These are phyloP conservation scores for Umimayanthus kanabou DNA, from an alignment of 92 coral and sea anemone species.

Conservation along the genomic window DNA sequence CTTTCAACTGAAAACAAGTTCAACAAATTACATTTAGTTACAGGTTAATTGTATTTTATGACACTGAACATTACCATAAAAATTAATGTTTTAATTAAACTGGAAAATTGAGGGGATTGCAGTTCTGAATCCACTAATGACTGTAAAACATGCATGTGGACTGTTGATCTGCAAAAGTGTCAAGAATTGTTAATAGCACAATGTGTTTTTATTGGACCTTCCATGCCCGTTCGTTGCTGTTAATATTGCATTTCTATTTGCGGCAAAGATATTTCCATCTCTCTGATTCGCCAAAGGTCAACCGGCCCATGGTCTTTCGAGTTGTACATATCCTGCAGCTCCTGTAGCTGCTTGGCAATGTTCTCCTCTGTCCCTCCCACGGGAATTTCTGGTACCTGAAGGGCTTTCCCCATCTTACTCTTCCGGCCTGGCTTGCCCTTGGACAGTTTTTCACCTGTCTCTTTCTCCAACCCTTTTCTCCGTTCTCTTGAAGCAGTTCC, in stretches of 20 bases:
- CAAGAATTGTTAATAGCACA: too few relatives aligned
- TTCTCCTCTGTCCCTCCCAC: slow-evolving; percentile 62
- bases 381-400: slow-evolving; percentile 50
- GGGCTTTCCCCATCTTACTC: neutral
- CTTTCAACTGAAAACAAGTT: slow-evolving; percentile 19
- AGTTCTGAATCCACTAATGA: too few relatives aligned
- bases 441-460: slow-evolving; percentile 1
- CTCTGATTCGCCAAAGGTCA: slow-evolving; percentile 33
- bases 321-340: slow-evolving; percentile 39
- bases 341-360: slow-evolving; percentile 27
- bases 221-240: slow-evolving; percentile 42
- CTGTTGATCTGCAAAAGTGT: too few relatives aligned
- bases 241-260: slow-evolving; percentile 37
- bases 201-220: neutral
- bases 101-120: too few relatives aligned
- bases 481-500: too few relatives aligned
- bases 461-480: too few relatives aligned
- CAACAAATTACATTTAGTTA: neutral
- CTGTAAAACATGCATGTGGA: too few relatives aligned
- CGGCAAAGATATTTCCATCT: slow-evolving; percentile 40
- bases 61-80: too few relatives aligned
- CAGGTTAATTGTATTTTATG: too few relatives aligned
- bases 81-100: too few relatives aligned
- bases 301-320: neutral
- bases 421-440: slow-evolving; percentile 56